phyloP scores from a whole-genome alignment of 2,797 vertebrate species.

The Acanthurus leucopareius region DNA sequence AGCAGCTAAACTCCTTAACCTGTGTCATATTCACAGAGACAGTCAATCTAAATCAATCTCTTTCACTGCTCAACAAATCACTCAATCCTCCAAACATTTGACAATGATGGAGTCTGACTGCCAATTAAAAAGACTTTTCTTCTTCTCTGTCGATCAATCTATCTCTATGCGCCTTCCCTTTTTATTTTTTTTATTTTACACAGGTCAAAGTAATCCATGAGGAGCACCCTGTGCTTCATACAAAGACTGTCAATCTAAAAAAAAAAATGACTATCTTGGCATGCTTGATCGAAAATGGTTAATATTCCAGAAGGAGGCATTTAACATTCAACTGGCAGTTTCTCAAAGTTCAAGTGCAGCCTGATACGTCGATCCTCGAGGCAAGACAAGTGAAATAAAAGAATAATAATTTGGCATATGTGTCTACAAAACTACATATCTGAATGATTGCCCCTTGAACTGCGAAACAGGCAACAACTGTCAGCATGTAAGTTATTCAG shows the following conservation, averaged over 20 bases:
- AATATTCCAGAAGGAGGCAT: constrained; percentile 56
- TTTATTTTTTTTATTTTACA: constrained; percentile 44
- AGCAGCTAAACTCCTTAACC: constrained; percentile 13
- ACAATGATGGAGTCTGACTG: constrained; percentile 56
- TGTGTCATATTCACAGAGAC: constrained; percentile 30
- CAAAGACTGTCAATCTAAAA: constrained; percentile 45
- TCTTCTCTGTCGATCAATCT: constrained; percentile 48
- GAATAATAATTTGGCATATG: constrained; percentile 5
- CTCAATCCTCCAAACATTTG: constrained; percentile 52
- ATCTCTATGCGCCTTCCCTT: constrained; percentile 22
- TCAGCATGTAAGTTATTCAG: constrained; percentile 9
- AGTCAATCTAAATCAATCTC: constrained; percentile 31
- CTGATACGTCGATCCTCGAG: constrained; percentile 25
- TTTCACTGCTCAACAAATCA: constrained; percentile 58
- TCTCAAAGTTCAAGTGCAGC: constrained; percentile 41
- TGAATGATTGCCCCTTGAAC: constrained; percentile 14
- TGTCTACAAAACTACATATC: not conserved
- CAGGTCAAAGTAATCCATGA: constrained; percentile 42
- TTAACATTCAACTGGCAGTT: constrained; percentile 50
- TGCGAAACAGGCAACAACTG: constrained; percentile 7
- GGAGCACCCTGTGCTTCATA: constrained; percentile 2
- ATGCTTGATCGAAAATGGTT: constrained; percentile 38
- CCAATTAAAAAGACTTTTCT: constrained; percentile 70
- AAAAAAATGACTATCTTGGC: constrained; percentile 37
- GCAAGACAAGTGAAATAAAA: constrained; percentile 29